Base-by-base conservation (phyloP, 2,113 vertebrate genomes). In the Beaufortia kweichowensis region DNA sequence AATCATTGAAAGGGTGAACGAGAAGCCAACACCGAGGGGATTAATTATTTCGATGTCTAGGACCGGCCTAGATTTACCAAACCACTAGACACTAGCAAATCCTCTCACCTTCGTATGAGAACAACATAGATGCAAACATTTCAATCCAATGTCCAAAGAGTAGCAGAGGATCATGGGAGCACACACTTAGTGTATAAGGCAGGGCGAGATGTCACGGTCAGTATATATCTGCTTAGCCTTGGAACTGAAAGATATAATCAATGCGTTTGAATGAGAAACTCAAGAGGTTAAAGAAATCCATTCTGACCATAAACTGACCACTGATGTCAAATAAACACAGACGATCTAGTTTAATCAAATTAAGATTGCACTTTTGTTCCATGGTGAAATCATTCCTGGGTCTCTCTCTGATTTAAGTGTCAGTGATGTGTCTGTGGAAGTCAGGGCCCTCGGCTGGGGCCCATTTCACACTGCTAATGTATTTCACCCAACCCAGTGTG, bases 41-140 rank as follows among this genome's bases (percentile, higher is more conserved):
- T 79, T 81, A 60, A 81, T 83, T 81, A 79, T 79, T 81, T 70
- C 31, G 10, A 60, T 82, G 76, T 85, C 72, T 79, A 79, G 75
- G 76, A 81, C 74, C 66, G 48, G 80, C 41, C 60, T 70, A 76
- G 73, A 81, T 79, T 81, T 79, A 83, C 69, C 55, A 56, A 80
- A 57, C 62, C 76, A 64, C 66, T 79, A 78, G 78, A 71, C 75
- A 65, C 62, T 73, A 35, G 66, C 56, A 71, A 75, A 82, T 80
- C 66, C 76, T 74, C 70, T 79, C 65, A 79, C 68, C 75, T 66
- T 56, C 66, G 24, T 59, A 74, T 75, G 59, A 77, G 56, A 77
- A 43, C 73, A 75, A 75, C 76, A 79, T 41, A 75, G 46, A 70
- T 56, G 56, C 56, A 79, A 71, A 83, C 73, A 69, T 77, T 83